These are phyloP conservation scores for Atrina japonica DNA, from an alignment of 2,888 invertebrate species.

Conservation along the genomic window DNA sequence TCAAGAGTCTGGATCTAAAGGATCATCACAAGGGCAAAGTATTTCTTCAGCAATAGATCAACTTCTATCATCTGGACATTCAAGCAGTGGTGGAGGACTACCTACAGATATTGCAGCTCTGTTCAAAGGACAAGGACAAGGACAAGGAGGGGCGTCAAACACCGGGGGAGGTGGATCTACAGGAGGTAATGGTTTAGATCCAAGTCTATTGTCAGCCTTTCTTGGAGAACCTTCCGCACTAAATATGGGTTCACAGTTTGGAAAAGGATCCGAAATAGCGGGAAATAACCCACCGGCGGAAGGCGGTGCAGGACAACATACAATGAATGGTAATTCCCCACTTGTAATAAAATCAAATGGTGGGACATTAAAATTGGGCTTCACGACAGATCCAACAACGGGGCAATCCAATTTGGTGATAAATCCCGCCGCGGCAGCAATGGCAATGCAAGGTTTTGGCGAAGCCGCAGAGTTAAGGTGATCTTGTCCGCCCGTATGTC, in stretches of 20 bases:
- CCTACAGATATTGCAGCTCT: no score
- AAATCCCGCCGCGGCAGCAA: constrained; percentile 13
- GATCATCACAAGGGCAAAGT: no score
- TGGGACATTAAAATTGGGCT: constrained; percentile 11
- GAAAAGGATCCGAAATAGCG: not conserved
- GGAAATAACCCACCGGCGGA: not conserved
- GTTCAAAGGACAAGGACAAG: not conserved
- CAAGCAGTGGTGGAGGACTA: no score
- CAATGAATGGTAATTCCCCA: not conserved
- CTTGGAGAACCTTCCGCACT: no score
- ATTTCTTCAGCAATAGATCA: no score
- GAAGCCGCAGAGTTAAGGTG: no score
- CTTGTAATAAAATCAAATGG: constrained; percentile 22
- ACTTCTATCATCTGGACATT: no score
- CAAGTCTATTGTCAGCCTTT: no score
- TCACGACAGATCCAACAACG: constrained; percentile 6
- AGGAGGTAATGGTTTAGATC: not conserved
- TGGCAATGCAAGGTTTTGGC: not conserved
- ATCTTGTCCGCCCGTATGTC: no score
- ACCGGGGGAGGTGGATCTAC: not conserved
- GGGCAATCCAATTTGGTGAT: constrained; percentile 18
- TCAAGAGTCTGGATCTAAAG: no score
- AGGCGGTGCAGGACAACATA: not conserved
- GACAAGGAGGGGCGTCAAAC: not conserved
- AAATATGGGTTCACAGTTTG: no score